Percentiles rank a stretch among this genome's conserved stretches.
Evolutionary conservation across 2,797 vertebrate species (phyloP).

Genomic region (Myotis findleyi): DNA sequence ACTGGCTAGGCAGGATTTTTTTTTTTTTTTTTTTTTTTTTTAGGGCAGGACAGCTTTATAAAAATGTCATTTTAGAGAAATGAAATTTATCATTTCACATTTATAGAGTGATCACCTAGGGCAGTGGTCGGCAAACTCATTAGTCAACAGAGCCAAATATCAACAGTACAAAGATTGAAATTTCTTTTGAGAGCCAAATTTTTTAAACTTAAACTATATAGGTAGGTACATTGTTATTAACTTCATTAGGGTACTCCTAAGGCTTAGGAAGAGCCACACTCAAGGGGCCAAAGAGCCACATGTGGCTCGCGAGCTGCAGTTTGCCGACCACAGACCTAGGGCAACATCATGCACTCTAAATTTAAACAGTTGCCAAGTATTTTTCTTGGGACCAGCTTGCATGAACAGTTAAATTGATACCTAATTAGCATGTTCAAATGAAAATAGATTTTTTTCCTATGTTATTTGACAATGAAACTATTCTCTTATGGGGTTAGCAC

Average conservation of each 20-base stretch:
- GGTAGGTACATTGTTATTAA: no score
- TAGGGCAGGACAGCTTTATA: constrained; percentile 65
- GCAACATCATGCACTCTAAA: constrained; percentile 52
- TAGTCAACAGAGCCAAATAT: no score
- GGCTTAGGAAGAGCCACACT: no score
- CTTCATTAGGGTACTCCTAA: no score
- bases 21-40: no score
- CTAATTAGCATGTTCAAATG: neutral
- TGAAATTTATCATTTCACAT: constrained; percentile 29
- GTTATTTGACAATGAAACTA: constrained; percentile 9
- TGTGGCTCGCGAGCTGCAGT: no score
- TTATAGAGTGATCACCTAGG: constrained; percentile 50
- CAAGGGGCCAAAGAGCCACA: no score
- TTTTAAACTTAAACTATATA: no score
- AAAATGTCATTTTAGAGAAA: constrained; percentile 59
- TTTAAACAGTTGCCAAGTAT: constrained; percentile 34
- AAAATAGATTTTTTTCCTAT: constrained; percentile 63
- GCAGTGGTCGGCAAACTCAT: neutral
- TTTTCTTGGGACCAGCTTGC: constrained; percentile 24
- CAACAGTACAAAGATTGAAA: no score
- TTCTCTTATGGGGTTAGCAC: neutral
- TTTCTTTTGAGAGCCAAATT: no score
- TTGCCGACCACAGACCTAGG: neutral
- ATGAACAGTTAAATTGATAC: neutral
- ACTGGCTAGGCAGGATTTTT: no score